Percentiles rank a stretch among this genome's conserved stretches.
Evolutionary conservation across 2,113 vertebrate species (phyloP).

Genomic region (Ptychochromis oligacanthus): DNA sequence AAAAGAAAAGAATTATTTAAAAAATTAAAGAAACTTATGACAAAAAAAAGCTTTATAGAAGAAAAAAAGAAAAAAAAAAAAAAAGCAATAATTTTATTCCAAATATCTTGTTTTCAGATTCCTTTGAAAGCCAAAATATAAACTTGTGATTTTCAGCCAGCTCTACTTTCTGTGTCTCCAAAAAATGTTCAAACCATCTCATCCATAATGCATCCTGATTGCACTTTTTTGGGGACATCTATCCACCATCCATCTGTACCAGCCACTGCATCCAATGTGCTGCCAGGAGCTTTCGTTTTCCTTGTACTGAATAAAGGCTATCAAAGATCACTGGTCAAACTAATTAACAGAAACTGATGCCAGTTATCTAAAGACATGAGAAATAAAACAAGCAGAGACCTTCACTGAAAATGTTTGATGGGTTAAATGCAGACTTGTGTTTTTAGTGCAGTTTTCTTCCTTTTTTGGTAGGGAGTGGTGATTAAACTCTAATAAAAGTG

Average conservation of each 20-base stretch:
- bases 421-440: neutral
- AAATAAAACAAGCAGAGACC: neutral
- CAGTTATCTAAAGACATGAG: neutral
- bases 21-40: no score
- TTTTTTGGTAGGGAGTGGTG: neutral
- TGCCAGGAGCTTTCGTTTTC: neutral
- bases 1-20: no score
- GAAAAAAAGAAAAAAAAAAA: no score
- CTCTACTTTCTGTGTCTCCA: no score
- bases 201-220: no score
- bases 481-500: slow-evolving; percentile 55
- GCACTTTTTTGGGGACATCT: no score
- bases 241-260: neutral
- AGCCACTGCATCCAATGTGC: neutral
- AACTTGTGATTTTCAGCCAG: no score
- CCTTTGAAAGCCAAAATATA: no score
- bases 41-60: no score
- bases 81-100: no score
- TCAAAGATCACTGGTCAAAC: neutral
- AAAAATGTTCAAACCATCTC: no score
- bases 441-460: neutral
- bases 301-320: neutral
- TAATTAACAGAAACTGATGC: neutral
- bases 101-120: no score
- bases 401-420: neutral